A percentile compares a stretch with the other conserved stretches of the same genome.
Conservation (phyloP, 1,140 invertebrate genomes). For the Bombyx mandarina region DNA sequence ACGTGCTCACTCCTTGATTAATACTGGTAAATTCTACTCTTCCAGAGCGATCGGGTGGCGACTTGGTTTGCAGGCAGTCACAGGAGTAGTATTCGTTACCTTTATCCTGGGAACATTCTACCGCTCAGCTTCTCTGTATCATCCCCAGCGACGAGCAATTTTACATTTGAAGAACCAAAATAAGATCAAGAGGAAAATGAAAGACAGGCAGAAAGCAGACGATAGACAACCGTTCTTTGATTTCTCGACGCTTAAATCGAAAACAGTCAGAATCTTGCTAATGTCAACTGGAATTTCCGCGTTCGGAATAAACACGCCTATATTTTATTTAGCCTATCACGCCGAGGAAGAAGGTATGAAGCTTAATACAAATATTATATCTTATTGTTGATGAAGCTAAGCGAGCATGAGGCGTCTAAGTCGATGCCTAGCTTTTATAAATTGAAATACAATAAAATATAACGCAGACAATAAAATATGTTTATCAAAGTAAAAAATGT, state of each 20-base stretch:
- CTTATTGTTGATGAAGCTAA: too few relatives aligned
- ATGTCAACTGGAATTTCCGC: constrained; percentile 83
- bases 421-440: too few relatives aligned
- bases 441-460: too few relatives aligned
- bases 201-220: constrained; percentile 81
- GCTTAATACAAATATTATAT: too few relatives aligned
- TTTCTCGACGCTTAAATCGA: constrained; percentile 85
- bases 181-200: constrained; percentile 82
- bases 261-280: constrained; percentile 86
- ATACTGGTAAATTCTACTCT: constrained; percentile 7
- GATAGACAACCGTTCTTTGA: constrained; percentile 89
- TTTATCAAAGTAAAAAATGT: too few relatives aligned
- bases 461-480: too few relatives aligned
- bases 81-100: constrained; percentile 85
- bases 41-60: constrained; percentile 90
- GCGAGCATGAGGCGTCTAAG: too few relatives aligned
- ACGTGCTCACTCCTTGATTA: not conserved
- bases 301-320: constrained; percentile 89
- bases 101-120: constrained; percentile 92
- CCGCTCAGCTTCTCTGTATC: constrained; percentile 90
- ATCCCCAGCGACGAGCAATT: constrained; percentile 90
- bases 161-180: constrained; percentile 90
- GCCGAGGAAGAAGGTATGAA: constrained; percentile 78
- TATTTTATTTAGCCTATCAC: constrained; percentile 87
- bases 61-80: constrained; percentile 87